A percentile compares a stretch with the other conserved stretches of the same genome.
These are phyloP conservation scores for Eupleurogrammus muticus DNA, from an alignment of 2,797 vertebrate genomes.

Conservation along the genomic window DNA sequence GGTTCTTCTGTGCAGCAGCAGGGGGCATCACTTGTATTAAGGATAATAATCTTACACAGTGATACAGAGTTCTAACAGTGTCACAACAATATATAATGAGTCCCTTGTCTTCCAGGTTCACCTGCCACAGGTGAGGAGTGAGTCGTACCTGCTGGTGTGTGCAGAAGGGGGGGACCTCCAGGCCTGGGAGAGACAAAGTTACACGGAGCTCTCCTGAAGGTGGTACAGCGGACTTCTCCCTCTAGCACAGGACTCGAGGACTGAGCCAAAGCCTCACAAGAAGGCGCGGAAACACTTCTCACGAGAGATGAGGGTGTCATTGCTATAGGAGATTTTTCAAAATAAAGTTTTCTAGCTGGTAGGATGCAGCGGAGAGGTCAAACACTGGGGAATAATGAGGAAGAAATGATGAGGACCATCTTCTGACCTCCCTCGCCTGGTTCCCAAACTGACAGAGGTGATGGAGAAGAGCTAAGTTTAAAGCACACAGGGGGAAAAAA, in stretches of 20 bases:
- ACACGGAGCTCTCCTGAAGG: slow-evolving; percentile 67
- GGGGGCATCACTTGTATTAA: no score
- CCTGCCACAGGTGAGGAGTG: slow-evolving; percentile 73
- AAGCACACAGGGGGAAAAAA: slow-evolving; percentile 12
- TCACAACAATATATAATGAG: background rate
- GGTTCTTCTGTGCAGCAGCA: no score
- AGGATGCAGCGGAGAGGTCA: background rate
- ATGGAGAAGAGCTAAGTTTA: slow-evolving; percentile 11
- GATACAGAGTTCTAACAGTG: no score
- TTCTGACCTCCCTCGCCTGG: slow-evolving; percentile 19
- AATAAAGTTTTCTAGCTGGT: background rate
- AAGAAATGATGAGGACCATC: slow-evolving; percentile 27
- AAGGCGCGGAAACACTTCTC: background rate
- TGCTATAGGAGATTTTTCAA: background rate
- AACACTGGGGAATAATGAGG: slow-evolving; percentile 1
- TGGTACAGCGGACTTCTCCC: slow-evolving; percentile 8
- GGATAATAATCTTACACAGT: no score
- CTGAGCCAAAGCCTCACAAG: background rate
- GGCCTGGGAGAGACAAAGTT: slow-evolving; percentile 63
- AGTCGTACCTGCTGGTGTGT: slow-evolving; percentile 80
- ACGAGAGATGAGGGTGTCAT: background rate
- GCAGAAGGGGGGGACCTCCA: slow-evolving; percentile 62
- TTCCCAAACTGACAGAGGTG: background rate
- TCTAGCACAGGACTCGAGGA: background rate
- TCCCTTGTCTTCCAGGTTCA: slow-evolving; percentile 57